These are phyloP conservation scores for Eucidaris tribuloides DNA, from an alignment of 35 echinoderm and acorn worm species.

Conservation along the genomic window DNA sequence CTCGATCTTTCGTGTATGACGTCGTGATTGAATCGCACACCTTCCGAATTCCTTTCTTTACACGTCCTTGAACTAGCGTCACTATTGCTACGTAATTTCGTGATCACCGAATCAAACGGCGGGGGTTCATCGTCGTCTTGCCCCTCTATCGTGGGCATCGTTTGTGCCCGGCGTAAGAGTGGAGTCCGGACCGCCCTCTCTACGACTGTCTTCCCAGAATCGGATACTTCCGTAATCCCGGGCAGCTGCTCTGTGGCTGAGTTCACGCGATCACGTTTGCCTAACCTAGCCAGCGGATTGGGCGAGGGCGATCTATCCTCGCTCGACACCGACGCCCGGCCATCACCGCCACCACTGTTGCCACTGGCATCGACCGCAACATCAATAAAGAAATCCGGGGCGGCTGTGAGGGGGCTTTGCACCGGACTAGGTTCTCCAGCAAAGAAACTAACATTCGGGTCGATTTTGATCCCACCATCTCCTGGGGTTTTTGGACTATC, in stretches of 20 bases:
- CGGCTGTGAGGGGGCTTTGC: slow-evolving; percentile 1
- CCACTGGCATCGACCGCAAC: not conserved
- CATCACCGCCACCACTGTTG: not conserved
- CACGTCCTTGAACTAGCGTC: slow-evolving; percentile 66
- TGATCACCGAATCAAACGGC: slow-evolving; percentile 27
- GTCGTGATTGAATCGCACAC: slow-evolving; percentile 55
- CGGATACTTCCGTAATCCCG: slow-evolving; percentile 43
- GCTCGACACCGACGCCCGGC: slow-evolving; percentile 14
- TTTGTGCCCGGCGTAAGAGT: slow-evolving; percentile 56
- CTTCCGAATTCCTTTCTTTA: slow-evolving; percentile 9
- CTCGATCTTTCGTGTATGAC: slow-evolving; percentile 10
- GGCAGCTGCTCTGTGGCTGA: slow-evolving; percentile 54
- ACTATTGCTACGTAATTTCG: slow-evolving; percentile 87
- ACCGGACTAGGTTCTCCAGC: slow-evolving; percentile 18
- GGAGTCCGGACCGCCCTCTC: not conserved
- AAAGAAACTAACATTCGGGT: slow-evolving; percentile 31
- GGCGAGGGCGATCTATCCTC: slow-evolving; percentile 65
- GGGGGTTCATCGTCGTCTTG: slow-evolving; percentile 32
- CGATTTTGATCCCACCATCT: not conserved
- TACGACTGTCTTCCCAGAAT: slow-evolving; percentile 23
- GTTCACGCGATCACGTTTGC: slow-evolving; percentile 13
- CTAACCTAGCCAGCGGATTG: not conserved
- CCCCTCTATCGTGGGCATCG: slow-evolving; percentile 86
- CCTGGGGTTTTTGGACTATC: slow-evolving; percentile 30
- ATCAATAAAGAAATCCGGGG: slow-evolving; percentile 44